Percentiles rank a stretch among this genome's conserved stretches.
Conservation (phyloP, 1,140 invertebrate genomes). For the Sitophilus oryzae region DNA sequence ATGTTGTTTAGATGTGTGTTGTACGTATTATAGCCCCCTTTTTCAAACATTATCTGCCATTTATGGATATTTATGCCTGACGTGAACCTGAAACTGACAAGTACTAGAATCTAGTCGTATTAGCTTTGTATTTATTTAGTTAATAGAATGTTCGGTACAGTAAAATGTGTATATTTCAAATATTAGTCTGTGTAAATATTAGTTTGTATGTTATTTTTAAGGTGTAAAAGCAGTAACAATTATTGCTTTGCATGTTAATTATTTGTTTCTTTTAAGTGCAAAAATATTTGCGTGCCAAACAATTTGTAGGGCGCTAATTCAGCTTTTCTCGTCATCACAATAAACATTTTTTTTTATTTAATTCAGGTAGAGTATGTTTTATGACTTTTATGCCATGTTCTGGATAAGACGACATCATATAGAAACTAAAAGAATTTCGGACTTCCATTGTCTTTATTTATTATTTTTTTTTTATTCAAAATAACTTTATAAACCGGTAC, state of each 20-base stretch:
- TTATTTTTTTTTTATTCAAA: too few species aligned
- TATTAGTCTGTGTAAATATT: constrained; percentile 19
- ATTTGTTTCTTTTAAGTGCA: constrained; percentile 2
- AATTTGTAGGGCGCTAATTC: not conserved
- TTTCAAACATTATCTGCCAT: not conserved
- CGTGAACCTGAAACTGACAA: constrained; percentile 19
- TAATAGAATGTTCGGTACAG: constrained; percentile 9
- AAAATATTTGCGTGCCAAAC: not conserved
- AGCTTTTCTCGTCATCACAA: not conserved
- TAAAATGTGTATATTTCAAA: constrained; percentile 20
- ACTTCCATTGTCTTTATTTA: too few species aligned
- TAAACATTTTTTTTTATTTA: too few species aligned
- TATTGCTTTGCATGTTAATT: constrained; percentile 12
- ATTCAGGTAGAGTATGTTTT: too few species aligned
- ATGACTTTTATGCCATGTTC: too few species aligned
- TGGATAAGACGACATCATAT: too few species aligned
- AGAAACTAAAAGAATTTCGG: too few species aligned
- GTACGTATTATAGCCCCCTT: too few species aligned
- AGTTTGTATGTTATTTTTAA: constrained; percentile 10
- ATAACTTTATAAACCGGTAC: too few species aligned
- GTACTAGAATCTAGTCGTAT: constrained; percentile 33
- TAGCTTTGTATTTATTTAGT: constrained; percentile 23
- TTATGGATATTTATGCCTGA: not conserved
- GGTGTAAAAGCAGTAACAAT: constrained; percentile 13
- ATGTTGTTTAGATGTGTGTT: too few species aligned